phyloP scores from a whole-genome alignment of 2,888 invertebrate species.

The Diploptera punctata region DNA sequence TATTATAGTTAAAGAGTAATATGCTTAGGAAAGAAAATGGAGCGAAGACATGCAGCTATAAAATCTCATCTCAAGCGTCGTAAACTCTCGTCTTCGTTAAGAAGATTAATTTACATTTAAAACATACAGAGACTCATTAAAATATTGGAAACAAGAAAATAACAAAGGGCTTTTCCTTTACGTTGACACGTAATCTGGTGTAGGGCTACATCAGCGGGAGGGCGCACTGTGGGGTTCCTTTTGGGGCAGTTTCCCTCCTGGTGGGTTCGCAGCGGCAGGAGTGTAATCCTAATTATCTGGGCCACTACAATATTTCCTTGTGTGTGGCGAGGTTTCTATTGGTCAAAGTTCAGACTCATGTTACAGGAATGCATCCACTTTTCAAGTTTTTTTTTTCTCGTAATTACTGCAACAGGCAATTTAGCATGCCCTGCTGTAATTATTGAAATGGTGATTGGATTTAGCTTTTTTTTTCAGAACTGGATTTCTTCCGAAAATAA shows the following conservation, averaged over 20 bases:
- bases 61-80: too few relatives aligned
- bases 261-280: not conserved
- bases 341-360: not conserved
- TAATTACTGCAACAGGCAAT: not conserved
- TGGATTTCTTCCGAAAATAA: not conserved
- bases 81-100: too few relatives aligned
- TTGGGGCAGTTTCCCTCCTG: not conserved
- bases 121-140: not conserved
- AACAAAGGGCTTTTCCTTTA: not conserved
- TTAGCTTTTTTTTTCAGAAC: too few relatives aligned
- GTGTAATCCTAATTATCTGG: slow-evolving; percentile 7
- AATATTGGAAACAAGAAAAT: too few relatives aligned
- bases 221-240: not conserved
- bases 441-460: not conserved
- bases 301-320: not conserved
- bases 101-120: slow-evolving; percentile 4
- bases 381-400: not conserved
- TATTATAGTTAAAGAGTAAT: too few relatives aligned
- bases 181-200: slow-evolving; percentile 16
- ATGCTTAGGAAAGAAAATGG: too few relatives aligned
- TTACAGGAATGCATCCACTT: not conserved
- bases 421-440: not conserved
- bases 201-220: slow-evolving; percentile 1
- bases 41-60: too few relatives aligned
- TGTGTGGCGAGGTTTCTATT: not conserved